Percentiles rank a stretch among this genome's conserved stretches.
These are phyloP conservation scores for Siniperca undulata DNA, from an alignment of 2,797 vertebrate species.

Conservation along the genomic window DNA sequence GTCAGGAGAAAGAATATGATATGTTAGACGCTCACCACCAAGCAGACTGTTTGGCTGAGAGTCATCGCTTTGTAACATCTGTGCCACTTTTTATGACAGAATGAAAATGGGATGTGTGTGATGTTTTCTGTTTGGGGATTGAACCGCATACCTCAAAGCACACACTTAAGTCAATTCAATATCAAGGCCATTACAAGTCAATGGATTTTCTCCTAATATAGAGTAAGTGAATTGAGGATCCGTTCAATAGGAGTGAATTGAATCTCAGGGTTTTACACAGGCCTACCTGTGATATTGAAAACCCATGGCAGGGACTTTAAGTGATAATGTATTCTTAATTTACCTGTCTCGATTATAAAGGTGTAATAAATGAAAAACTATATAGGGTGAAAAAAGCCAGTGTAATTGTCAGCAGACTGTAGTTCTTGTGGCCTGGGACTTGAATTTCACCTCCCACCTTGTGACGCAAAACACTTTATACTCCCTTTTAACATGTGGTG, in stretches of 20 bases:
- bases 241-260: slow-evolving; percentile 50
- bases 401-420: background rate
- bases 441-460: slow-evolving; percentile 15
- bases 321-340: slow-evolving; percentile 18
- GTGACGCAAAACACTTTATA: slow-evolving; percentile 21
- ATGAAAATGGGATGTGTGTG: slow-evolving; percentile 17
- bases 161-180: slow-evolving; percentile 28
- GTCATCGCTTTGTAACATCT: slow-evolving; percentile 40
- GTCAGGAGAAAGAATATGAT: slow-evolving; percentile 13
- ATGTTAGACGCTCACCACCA: background rate
- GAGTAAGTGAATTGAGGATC: slow-evolving; percentile 41
- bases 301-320: background rate
- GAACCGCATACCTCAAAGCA: slow-evolving; percentile 15
- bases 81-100: slow-evolving; percentile 9
- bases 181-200: slow-evolving; percentile 39
- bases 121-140: background rate
- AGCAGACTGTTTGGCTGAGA: slow-evolving; percentile 17
- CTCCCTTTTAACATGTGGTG: slow-evolving; percentile 12
- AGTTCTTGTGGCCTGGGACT: slow-evolving; percentile 9
- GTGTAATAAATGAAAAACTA: slow-evolving; percentile 6
- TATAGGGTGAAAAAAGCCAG: background rate
- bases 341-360: background rate
- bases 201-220: slow-evolving; percentile 22
- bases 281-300: slow-evolving; percentile 21
- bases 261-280: slow-evolving; percentile 19